Base-by-base conservation (phyloP, 2,888 invertebrate species). In the Cerastis rubricosa region DNA sequence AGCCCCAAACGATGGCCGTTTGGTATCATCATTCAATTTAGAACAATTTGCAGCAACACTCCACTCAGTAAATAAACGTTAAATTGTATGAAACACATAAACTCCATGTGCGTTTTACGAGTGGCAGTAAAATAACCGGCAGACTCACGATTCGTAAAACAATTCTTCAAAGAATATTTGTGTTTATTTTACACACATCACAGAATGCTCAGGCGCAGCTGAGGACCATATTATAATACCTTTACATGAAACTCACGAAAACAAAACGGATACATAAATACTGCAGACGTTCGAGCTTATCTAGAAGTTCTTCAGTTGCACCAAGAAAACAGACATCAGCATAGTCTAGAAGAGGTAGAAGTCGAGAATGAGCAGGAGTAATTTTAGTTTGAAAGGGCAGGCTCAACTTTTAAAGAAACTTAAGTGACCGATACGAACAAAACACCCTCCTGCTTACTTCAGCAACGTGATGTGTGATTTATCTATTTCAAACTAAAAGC, bases 31-130 rank as follows among this genome's bases (percentile, higher is more conserved):
- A 81, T 76, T 65, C 9, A 78, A 83, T 83, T 78, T 25, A 70
- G 25, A 79, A 1, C 69, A 67, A 81, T 81, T 74, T 57, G 9
- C 70, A 57, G 54, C 12, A 14, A 35, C 35, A 68, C 40, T 68
- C 9, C 43, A 14, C n/a, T 40, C 78, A 70, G 66, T 67, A 43
- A 80, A 84, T 80, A 80, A 84, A 57, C 69, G 49, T 63, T 66
- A 63, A 63, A 74, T 57, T 80, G 66, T 65, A 65, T 29, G 47
- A 29, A 76, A 61, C 57, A 40, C 75, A 74, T 81, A 74, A 81
- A 84, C 14, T 66, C 43, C 57, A 47, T n/a, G 35, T 64, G 47
- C 22, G 45, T 57, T 81, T 81, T 85, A 81, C 45, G 85, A 81
- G 35, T 25, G 17, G 45, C 29, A 7, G 51, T 66, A 59, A 80